Evolutionary conservation across 2,888 invertebrate genomes (phyloP).

Genomic region (Asteroscopus sphinx): DNA sequence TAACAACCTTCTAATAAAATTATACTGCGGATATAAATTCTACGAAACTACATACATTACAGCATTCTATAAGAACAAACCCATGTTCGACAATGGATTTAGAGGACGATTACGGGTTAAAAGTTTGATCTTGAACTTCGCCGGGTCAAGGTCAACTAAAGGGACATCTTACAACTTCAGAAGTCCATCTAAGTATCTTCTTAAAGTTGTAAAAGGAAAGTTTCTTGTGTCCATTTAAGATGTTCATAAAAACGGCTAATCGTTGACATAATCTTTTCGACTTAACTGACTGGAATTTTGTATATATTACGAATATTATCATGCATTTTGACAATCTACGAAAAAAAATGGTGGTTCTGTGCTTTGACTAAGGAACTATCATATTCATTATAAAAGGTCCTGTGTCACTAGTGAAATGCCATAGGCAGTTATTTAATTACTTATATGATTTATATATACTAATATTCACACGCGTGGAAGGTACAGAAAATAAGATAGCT

Average conservation of each 20-base stretch:
- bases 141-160: conserved; percentile 36
- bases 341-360: no score
- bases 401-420: no score
- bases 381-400: no score
- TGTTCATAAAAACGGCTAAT: conserved; percentile 17
- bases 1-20: conserved; percentile 28
- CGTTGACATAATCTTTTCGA: conserved; percentile 11
- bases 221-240: conserved; percentile 28
- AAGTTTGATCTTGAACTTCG: conserved; percentile 20
- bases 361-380: no score
- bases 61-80: conserved; percentile 21
- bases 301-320: no score
- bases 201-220: conserved; percentile 41
- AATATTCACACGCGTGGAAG: no score
- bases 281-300: background rate
- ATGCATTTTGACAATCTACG: no score
- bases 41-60: conserved; percentile 28
- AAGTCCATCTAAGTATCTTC: conserved; percentile 31
- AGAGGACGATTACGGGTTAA: conserved; percentile 14
- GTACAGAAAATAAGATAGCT: no score
- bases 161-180: conserved; percentile 27
- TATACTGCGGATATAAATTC: conserved; percentile 34
- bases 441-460: no score
- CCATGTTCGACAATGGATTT: conserved; percentile 5
- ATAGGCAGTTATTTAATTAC: no score